Evolutionary conservation across 2,797 vertebrate genomes (phyloP), one percentile per base, ranked within the genome.

Genomic region (Coranthus polyacanthus): DNA sequence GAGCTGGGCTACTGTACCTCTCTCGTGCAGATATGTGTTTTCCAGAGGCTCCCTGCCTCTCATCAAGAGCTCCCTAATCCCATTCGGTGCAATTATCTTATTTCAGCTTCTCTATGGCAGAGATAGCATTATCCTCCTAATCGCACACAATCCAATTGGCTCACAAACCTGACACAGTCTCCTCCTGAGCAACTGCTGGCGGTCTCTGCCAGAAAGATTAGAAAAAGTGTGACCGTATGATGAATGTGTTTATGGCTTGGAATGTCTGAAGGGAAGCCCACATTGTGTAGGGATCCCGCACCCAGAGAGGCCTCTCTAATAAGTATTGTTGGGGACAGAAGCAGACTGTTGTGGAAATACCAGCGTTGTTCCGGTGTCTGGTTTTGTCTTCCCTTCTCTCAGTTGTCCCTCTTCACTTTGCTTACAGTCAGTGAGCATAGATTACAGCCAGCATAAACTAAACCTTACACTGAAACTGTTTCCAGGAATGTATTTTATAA

Each of bases 41-140:
- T 77, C 68, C 74, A 80, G 45, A 81, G 78, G 66, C 80, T 80
- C 79, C 78, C 81, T 76, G 56, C 67, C 83, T 84, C 76, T 84
- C 81, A 81, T 87, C 79, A 77, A 78, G 74, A 78, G 65, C 81
- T 70, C 82, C 65, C 58, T 92, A 91, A 94, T 93, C 92, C 89
- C 70, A 84, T 93, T 92, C 84, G 52, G 70, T 63, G 76, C 81
- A 91, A 90, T 93, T 90, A 92, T 92, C 89, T 93, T 93, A 91
- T 93, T 91, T 90, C 52, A 64, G 74, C 83, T 81, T 83, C 88
- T 90, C 89, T 90, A 86, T 85, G 63, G 73, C 75, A 77, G 70
- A 75, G 90, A 89, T 90, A 86, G 69, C 77, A 86, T 92, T 90
- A 91, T 91, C 83, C 87, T 51, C 43, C 75, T 90, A 92, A 92